Percentiles rank a stretch among this genome's conserved stretches.
phyloP scores from a whole-genome alignment of 2,888 invertebrate genomes.

The Andrena chrysosceles region DNA sequence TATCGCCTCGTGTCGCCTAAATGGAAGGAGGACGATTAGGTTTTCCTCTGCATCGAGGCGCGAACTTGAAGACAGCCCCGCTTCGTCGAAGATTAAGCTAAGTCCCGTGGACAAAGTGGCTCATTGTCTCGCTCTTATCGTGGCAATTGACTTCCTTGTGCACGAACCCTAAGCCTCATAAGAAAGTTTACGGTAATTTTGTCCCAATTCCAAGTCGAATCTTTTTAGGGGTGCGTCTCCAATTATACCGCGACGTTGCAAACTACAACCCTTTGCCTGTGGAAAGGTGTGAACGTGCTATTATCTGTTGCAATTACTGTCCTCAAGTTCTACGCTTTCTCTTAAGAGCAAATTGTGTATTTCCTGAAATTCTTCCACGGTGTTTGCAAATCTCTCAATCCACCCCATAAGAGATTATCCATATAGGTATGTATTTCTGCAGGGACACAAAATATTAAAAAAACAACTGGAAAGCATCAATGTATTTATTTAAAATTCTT shows the following conservation, averaged over 20 bases:
- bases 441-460: too few species aligned
- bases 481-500: background rate
- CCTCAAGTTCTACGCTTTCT: background rate
- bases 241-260: conserved; percentile 26
- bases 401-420: background rate
- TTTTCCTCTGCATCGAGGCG: conserved; percentile 34
- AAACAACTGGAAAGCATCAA: too few species aligned
- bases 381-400: conserved; percentile 1
- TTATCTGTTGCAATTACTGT: background rate
- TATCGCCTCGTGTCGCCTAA: background rate
- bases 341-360: background rate
- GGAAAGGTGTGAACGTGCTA: background rate
- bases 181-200: conserved; percentile 49
- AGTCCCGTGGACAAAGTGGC: conserved; percentile 79
- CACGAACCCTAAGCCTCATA: conserved; percentile 33
- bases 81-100: conserved; percentile 76
- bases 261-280: background rate
- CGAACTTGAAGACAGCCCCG: conserved; percentile 74
- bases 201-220: conserved; percentile 1
- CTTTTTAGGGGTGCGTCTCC: background rate
- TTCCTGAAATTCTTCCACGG: background rate
- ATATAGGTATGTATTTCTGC: too few species aligned
- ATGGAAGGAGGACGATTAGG: conserved; percentile 24
- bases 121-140: conserved; percentile 78
- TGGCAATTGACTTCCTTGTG: conserved; percentile 74